Base-by-base conservation (phyloP, 64 coral and sea anemone species). In the Stichodactyla mertensii region DNA sequence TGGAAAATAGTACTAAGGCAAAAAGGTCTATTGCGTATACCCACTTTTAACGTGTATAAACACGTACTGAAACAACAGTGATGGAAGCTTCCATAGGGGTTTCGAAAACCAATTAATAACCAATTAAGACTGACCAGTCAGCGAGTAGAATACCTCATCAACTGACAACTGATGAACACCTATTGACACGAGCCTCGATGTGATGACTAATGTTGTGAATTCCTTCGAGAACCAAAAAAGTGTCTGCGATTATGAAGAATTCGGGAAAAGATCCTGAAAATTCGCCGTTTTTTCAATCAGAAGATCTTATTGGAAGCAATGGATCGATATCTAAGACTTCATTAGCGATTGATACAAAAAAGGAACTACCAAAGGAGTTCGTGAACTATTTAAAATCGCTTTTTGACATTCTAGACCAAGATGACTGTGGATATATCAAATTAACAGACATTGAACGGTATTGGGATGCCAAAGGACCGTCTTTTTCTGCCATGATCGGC, bases 331-430 rank as follows among this genome's bases (percentile, higher is more conserved):
- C 12, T 81, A 16, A 53, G 77, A 83, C 89, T 15, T 88, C 24
- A 1, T 28, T 91, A 77, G 90, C 90, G 28, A 84, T 89, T 4
- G 90, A 92, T 78, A 88, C 89, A 3, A 60, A 71, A 86, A 86
- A 98, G 57, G 92, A 98, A 55, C 86, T 99, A 16, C 93, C 97
- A 0, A 79, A 77, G 60, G 97, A 99, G 66, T 99, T 99, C 89
- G 83, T 93, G 52, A 94, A 90, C 60, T 99, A 92, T 86, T 77
- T 99, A 55, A 87, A 74, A 90, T 88, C 87, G 20, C 71, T 99
- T 3, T 99, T 99, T 84, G 93, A 95, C 85, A 93, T 99, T 84
- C 86, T 99, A 18, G 97, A 99, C 52, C 89, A 95, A 77, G 87
- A 86, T 52, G 82, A 89, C 18, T 80, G 77, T 69, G 97, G 97